Base-by-base conservation (phyloP, 2,797 vertebrate genomes). In the Xiphorhynchus erythropygius region DNA sequence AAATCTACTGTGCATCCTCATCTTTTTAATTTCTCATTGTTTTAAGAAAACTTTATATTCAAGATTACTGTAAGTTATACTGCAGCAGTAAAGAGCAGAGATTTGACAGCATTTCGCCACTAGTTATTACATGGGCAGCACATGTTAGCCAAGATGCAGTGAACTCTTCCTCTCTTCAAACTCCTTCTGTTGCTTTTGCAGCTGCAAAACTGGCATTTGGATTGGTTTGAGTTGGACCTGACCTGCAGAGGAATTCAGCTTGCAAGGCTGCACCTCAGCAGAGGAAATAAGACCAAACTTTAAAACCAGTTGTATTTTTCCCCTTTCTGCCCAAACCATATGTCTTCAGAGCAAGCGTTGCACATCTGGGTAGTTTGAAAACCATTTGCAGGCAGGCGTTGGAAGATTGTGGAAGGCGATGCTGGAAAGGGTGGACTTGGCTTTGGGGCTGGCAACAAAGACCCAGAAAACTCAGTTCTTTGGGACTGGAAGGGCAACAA, bases 331-430 rank as follows among this genome's bases (percentile, higher is more conserved):
- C 28, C 55, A 83, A 60, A 73, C 62, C 1, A 1, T 79, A 8
- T 27, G 35, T 59, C 60, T 84, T 94, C 3, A 13, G 83, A 87
- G 59, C 11, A 67, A 82, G 83, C 49, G 33, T 71, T 92, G 60
- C 2, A 14, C 32, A 69, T 95, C 55, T 84, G 64, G 70, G 68
- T 85, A 90, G 78, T 91, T 67, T 70, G 68, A 90, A 96, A 97
- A 83, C 69, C 35, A 32, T 91, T 94, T 90, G 18, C 17, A 12
- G 21, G 33, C 1, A 4, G 56, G 62, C 2, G 9, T 69, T 5
- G 5, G 86, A 87, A 92, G 39, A 87, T 55, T 62, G 64, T 79
- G 41, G 63, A 92, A 87, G 52, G n/a, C 49, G 60, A 18, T 76
- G 47, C 8, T 53, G 60, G 46, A 84, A 68, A 24, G 52, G 13